Evolutionary conservation across 2,888 invertebrate species (phyloP).

Genomic region (Eupithecia tripunctaria): DNA sequence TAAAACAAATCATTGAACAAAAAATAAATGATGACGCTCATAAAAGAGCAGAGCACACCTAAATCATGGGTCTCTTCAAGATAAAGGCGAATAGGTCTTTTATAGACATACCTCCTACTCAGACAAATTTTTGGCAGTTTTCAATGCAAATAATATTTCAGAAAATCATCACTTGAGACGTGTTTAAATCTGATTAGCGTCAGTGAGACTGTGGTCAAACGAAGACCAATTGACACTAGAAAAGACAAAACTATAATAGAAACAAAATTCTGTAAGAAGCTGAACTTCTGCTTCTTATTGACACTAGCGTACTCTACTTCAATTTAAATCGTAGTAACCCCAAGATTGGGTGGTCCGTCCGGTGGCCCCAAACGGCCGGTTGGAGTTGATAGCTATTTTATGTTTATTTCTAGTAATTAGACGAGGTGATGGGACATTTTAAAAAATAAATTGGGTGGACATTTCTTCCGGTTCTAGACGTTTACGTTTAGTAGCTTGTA

Average conservation of each 20-base stretch:
- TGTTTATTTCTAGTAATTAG: constrained; percentile 32
- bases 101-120: too few relatives aligned
- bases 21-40: background rate
- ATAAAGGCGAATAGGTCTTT: too few relatives aligned
- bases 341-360: constrained; percentile 35
- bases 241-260: too few relatives aligned
- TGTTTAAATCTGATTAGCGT: too few relatives aligned
- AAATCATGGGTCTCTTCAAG: background rate
- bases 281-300: constrained; percentile 8
- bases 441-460: constrained; percentile 13
- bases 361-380: constrained; percentile 27
- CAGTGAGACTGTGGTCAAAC: too few relatives aligned
- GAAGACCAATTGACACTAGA: too few relatives aligned
- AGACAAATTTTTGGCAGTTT: too few relatives aligned
- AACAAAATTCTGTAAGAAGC: background rate
- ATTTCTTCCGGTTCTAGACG: constrained; percentile 22
- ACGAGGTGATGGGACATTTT: constrained; percentile 23
- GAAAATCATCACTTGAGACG: too few relatives aligned
- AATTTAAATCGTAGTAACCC: constrained; percentile 31
- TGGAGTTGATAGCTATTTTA: constrained; percentile 32
- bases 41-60: background rate
- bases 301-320: constrained; percentile 15
- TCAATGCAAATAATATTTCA: too few relatives aligned
- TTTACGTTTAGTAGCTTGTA: constrained; percentile 8
- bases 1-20: background rate